phyloP scores from a whole-genome alignment of 2,888 invertebrate genomes.

The Esperia sulphurella region DNA sequence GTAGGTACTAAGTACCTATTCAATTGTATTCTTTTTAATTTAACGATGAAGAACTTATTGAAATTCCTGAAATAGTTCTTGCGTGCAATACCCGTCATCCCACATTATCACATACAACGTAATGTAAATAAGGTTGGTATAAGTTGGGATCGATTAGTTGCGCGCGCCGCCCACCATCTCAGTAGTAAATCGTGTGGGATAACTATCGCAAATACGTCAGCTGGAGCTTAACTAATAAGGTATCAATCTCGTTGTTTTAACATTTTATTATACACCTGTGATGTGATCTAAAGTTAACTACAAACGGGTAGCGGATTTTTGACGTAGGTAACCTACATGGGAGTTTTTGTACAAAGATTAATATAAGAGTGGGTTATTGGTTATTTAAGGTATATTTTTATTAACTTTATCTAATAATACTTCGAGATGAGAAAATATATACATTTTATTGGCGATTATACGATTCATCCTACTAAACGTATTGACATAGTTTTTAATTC shows the following conservation, averaged over 20 bases:
- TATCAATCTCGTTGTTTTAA: conserved; percentile 12
- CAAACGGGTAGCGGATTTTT: neutral
- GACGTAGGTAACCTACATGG: neutral
- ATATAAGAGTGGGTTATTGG: too few relatives aligned
- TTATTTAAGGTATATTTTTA: too few relatives aligned
- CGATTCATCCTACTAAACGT: too few relatives aligned
- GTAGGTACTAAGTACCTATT: too few relatives aligned
- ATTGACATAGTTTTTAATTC: too few relatives aligned
- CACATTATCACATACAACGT: conserved; percentile 21
- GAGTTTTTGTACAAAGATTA: too few relatives aligned
- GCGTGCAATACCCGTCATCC: conserved; percentile 20
- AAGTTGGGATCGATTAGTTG: conserved; percentile 60
- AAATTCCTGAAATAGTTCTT: conserved; percentile 7
- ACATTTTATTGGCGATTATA: too few relatives aligned
- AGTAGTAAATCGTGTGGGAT: conserved; percentile 17
- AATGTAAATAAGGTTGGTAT: conserved; percentile 38
- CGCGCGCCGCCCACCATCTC: conserved; percentile 52
- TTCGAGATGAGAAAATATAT: too few relatives aligned
- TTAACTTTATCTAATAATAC: too few relatives aligned
- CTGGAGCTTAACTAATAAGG: conserved; percentile 34
- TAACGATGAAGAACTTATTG: conserved; percentile 5
- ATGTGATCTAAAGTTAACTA: neutral
- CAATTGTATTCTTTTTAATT: too few relatives aligned
- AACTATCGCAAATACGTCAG: conserved; percentile 48
- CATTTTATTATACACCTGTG: conserved; percentile 5